phyloP scores from a whole-genome alignment of 2,113 vertebrate genomes.

The Phrynocephalus versicolor region DNA sequence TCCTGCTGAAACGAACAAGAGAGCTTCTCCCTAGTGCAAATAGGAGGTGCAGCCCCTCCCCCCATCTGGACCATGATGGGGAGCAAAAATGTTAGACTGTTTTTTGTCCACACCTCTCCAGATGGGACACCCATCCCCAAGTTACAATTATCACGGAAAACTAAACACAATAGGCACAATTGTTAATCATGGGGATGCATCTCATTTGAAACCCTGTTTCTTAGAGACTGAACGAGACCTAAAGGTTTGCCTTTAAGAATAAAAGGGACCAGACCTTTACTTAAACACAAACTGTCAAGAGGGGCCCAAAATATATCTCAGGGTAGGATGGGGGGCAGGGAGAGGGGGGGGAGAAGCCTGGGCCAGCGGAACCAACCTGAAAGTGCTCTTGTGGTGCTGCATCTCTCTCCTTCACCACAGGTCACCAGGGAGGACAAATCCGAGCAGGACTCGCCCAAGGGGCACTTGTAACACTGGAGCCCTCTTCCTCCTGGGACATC shows the following conservation, averaged over 20 bases:
- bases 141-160: no score
- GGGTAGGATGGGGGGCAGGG: not conserved
- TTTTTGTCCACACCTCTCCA: no score
- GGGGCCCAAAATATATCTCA: not conserved
- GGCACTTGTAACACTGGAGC: not conserved
- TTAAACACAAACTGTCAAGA: no score
- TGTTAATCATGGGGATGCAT: no score
- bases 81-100: no score
- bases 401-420: not conserved
- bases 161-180: no score
- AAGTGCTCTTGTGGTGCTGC: not conserved
- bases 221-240: no score
- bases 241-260: not conserved
- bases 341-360: not conserved
- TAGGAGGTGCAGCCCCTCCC: not conserved
- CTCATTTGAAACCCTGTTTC: no score
- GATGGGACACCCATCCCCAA: no score
- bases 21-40: not conserved
- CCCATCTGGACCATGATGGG: no score
- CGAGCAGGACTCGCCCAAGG: not conserved
- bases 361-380: not conserved
- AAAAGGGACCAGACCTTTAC: not conserved
- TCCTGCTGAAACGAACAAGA: no score
- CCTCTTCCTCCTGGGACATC: accelerated
- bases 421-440: accelerated